phyloP scores from a whole-genome alignment of 2,797 vertebrate species.

The Trematomus bernacchii region DNA sequence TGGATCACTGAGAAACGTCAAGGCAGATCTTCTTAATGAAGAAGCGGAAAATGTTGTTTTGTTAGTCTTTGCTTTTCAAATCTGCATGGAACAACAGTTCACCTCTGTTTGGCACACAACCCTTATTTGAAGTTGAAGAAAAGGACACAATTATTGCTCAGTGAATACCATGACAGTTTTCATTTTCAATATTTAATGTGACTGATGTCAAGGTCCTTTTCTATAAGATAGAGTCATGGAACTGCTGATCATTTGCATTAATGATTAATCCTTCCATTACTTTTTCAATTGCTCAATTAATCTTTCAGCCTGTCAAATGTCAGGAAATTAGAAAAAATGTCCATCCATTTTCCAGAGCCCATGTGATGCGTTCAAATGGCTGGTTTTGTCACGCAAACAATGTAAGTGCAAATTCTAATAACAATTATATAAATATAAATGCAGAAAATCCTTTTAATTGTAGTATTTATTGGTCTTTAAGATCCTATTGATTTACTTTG shows the following conservation, averaged over 20 bases:
- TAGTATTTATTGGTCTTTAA: too few species aligned
- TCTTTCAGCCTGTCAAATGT: slow-evolving; percentile 18
- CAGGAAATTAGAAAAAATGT: background rate
- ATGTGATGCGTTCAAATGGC: background rate
- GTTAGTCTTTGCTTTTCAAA: slow-evolving; percentile 24
- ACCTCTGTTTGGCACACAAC: slow-evolving; percentile 1
- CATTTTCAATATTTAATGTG: slow-evolving; percentile 24
- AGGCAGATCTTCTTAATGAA: slow-evolving; percentile 50
- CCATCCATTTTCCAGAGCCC: background rate
- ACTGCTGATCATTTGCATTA: slow-evolving; percentile 17
- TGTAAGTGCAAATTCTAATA: background rate
- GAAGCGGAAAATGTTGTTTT: slow-evolving; percentile 22
- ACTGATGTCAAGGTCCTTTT: slow-evolving; percentile 30
- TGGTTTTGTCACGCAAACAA: background rate
- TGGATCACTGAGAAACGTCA: slow-evolving; percentile 64
- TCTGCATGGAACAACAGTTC: slow-evolving; percentile 12
- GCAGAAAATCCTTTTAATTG: background rate
- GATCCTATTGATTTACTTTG: too few species aligned
- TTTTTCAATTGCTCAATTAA: slow-evolving; percentile 24
- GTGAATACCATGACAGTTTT: slow-evolving; percentile 2
- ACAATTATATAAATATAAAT: too few species aligned
- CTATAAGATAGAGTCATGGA: background rate
- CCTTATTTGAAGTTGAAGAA: background rate
- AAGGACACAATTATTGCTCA: background rate
- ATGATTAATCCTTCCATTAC: slow-evolving; percentile 33